Conservation (phyloP, 2,888 invertebrate genomes). For the Cordylochernes scorpioides region DNA sequence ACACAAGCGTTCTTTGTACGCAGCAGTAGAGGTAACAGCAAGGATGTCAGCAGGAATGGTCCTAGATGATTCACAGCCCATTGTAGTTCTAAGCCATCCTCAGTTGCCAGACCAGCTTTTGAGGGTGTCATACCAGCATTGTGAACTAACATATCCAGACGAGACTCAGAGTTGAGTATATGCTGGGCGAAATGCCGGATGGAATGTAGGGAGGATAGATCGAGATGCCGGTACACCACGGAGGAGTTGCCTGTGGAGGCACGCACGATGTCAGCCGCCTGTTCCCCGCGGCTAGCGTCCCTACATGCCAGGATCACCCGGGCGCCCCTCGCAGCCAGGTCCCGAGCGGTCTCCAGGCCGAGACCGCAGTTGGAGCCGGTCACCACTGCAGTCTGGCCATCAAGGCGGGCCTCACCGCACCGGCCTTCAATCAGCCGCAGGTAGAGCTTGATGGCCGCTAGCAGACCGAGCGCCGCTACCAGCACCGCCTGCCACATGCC, state of each 20-base stretch:
- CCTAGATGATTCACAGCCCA: slow-evolving; percentile 85
- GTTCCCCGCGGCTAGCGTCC: slow-evolving; percentile 40
- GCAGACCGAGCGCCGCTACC: not conserved
- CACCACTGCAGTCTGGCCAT: slow-evolving; percentile 58
- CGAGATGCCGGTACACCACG: slow-evolving; percentile 22
- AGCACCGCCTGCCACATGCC: too few species aligned
- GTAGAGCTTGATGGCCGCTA: slow-evolving; percentile 9
- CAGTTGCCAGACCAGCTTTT: slow-evolving; percentile 36
- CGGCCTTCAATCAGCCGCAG: slow-evolving; percentile 5
- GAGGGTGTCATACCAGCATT: slow-evolving; percentile 61
- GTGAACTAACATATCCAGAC: slow-evolving; percentile 54
- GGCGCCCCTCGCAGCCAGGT: slow-evolving; percentile 26
- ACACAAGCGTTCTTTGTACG: slow-evolving; percentile 13
- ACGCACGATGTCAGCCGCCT: slow-evolving; percentile 23
- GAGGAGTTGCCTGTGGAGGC: slow-evolving; percentile 24
- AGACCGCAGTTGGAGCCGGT: slow-evolving; percentile 56
- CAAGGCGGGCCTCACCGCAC: slow-evolving; percentile 34
- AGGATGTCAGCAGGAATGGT: slow-evolving; percentile 68
- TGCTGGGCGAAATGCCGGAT: slow-evolving; percentile 51
- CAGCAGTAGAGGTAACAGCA: slow-evolving; percentile 28
- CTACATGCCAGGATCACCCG: slow-evolving; percentile 61
- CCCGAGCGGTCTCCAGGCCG: slow-evolving; percentile 15
- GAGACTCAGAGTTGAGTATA: slow-evolving; percentile 40
- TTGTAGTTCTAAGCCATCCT: slow-evolving; percentile 59
- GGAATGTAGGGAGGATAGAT: slow-evolving; percentile 25